phyloP scores from a whole-genome alignment of 2,888 invertebrate genomes.

The Caenorhabditis macrosperma region DNA sequence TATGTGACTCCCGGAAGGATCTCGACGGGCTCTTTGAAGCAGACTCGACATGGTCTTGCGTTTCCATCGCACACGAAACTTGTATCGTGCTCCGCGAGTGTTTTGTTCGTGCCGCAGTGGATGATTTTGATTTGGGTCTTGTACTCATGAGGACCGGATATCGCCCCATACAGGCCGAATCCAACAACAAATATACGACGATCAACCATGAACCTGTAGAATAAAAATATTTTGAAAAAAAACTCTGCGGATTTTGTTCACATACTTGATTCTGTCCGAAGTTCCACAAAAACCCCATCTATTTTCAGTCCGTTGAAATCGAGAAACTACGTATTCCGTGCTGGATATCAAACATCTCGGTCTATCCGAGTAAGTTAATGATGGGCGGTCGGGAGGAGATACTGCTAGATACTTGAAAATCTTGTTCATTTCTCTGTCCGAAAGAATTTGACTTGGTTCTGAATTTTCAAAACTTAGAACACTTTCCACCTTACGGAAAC shows the following conservation, averaged over 20 bases:
- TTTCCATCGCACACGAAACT: constrained; percentile 89
- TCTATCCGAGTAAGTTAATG: constrained; percentile 83
- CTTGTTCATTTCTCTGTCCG: constrained; percentile 87
- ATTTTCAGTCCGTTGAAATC: constrained; percentile 88
- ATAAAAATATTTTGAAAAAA: too few relatives aligned
- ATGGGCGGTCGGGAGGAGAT: constrained; percentile 86
- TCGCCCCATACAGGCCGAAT: constrained; percentile 89
- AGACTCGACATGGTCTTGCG: constrained; percentile 86
- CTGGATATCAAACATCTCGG: constrained; percentile 60
- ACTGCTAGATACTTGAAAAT: constrained; percentile 84
- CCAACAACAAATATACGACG: constrained; percentile 89
- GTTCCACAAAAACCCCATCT: constrained; percentile 91
- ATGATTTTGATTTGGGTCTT: constrained; percentile 82
- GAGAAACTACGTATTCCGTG: constrained; percentile 68
- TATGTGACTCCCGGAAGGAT: constrained; percentile 88
- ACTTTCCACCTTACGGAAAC: not conserved
- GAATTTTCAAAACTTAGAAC: constrained; percentile 44
- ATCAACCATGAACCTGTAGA: constrained; percentile 87
- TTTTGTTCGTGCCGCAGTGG: constrained; percentile 87
- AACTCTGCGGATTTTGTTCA: not conserved
- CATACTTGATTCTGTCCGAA: constrained; percentile 87
- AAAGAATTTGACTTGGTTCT: constrained; percentile 85
- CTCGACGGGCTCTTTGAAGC: constrained; percentile 85
- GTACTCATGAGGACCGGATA: constrained; percentile 87
- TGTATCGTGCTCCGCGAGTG: constrained; percentile 87